phyloP scores from a whole-genome alignment of 2,888 invertebrate genomes.

The Penaeus monodon region DNA sequence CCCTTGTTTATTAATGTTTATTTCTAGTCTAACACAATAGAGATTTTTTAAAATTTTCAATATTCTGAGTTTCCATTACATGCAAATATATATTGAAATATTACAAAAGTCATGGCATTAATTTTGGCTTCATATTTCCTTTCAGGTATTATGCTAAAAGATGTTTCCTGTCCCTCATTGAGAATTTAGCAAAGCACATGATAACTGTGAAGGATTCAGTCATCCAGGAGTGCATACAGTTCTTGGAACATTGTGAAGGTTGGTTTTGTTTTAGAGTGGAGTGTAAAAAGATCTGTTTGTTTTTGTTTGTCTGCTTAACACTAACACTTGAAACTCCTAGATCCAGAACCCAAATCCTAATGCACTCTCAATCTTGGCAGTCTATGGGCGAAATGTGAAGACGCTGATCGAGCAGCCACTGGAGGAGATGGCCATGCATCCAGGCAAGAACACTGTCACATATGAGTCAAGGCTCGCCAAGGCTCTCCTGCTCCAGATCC shows the following conservation, averaged over 20 bases:
- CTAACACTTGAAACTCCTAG: too few species aligned
- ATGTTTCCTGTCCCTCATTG: conserved; percentile 92
- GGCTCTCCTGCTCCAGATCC: conserved; percentile 78
- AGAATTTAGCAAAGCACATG: conserved; percentile 90
- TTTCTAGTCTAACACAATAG: neutral
- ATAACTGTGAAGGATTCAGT: conserved; percentile 89
- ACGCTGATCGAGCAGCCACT: conserved; percentile 86
- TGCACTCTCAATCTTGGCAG: conserved; percentile 70
- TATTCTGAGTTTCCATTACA: too few species aligned
- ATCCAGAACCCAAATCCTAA: too few species aligned
- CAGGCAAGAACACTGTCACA: conserved; percentile 89
- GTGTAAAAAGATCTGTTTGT: too few species aligned
- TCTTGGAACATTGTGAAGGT: conserved; percentile 89
- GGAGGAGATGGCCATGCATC: conserved; percentile 78
- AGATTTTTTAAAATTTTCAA: neutral
- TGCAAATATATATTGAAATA: too few species aligned
- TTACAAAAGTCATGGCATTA: neutral
- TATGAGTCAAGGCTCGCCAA: conserved; percentile 89
- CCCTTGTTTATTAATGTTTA: too few species aligned
- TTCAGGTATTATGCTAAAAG: conserved; percentile 88
- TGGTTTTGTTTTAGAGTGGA: conserved; percentile 20
- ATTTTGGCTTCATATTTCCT: conserved; percentile 26
- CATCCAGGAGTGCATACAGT: conserved; percentile 87
- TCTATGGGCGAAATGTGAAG: conserved; percentile 85
- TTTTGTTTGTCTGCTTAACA: too few species aligned